These are phyloP conservation scores for Alentia gelatinosa DNA, from an alignment of 2,888 invertebrate genomes.

Conservation along the genomic window DNA sequence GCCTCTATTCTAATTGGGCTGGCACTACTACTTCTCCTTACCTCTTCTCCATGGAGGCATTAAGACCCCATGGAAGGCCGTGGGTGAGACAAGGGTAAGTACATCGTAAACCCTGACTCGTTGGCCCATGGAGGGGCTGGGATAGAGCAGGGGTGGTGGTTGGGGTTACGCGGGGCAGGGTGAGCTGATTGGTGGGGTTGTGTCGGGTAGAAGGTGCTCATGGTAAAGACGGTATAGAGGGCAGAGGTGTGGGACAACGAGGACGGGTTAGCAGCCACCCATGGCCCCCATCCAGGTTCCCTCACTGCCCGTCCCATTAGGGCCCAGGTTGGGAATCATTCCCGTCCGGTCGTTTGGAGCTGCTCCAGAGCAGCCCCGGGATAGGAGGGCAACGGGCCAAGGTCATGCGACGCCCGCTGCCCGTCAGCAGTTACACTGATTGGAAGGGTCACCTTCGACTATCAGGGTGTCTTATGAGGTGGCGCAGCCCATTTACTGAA, in stretches of 20 bases:
- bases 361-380: not conserved
- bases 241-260: not conserved
- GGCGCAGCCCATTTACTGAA: slow-evolving; percentile 25
- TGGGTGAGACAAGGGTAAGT: too few species aligned
- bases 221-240: not conserved
- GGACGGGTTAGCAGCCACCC: not conserved
- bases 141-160: too few species aligned
- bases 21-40: too few species aligned
- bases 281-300: not conserved
- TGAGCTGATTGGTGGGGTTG: too few species aligned
- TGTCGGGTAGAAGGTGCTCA: too few species aligned
- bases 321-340: not conserved
- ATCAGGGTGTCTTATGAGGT: slow-evolving; percentile 49
- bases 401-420: slow-evolving; percentile 24
- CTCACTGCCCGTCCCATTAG: slow-evolving; percentile 13
- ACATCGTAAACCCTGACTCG: too few species aligned
- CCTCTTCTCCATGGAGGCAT: too few species aligned
- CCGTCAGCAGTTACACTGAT: slow-evolving; percentile 49
- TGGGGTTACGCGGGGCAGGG: too few species aligned
- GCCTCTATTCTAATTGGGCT: too few species aligned
- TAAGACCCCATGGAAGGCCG: too few species aligned
- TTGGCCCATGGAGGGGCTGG: too few species aligned
- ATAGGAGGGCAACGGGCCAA: not conserved
- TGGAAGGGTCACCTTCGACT: slow-evolving; percentile 16
- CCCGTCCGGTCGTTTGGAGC: slow-evolving; percentile 13